These are phyloP conservation scores for Calliopum simillimum DNA, from an alignment of 2,888 invertebrate genomes.

Conservation along the genomic window DNA sequence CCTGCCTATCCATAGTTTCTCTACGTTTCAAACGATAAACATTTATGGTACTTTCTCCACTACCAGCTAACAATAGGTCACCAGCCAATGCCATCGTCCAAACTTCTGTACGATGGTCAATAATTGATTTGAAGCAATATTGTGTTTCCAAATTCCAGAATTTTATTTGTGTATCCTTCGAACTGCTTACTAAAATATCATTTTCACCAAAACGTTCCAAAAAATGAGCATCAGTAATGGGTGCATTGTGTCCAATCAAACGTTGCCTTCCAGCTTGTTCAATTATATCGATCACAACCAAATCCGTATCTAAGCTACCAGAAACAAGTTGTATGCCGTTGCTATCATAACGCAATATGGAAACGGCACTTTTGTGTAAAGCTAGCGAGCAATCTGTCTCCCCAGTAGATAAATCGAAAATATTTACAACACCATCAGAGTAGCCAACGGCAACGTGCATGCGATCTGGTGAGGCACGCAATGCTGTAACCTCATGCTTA, in stretches of 20 bases:
- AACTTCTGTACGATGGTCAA: slow-evolving; percentile 89
- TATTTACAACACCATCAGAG: slow-evolving; percentile 86
- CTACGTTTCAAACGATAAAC: slow-evolving; percentile 83
- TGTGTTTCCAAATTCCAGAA: slow-evolving; percentile 97
- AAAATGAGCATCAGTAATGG: slow-evolving; percentile 84
- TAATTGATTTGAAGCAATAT: slow-evolving; percentile 94
- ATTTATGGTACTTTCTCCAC: slow-evolving; percentile 83
- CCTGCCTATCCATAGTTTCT: slow-evolving; percentile 67
- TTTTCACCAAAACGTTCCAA: slow-evolving; percentile 68
- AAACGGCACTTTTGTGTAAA: slow-evolving; percentile 89
- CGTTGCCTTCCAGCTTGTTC: slow-evolving; percentile 90
- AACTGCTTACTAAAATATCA: slow-evolving; percentile 80
- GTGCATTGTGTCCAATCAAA: slow-evolving; percentile 91
- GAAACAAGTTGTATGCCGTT: slow-evolving; percentile 88
- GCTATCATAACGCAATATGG: slow-evolving; percentile 84
- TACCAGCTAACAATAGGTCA: slow-evolving; percentile 89
- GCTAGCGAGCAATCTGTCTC: slow-evolving; percentile 73
- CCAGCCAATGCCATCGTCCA: slow-evolving; percentile 86
- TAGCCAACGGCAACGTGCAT: slow-evolving; percentile 91
- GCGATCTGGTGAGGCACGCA: slow-evolving; percentile 82
- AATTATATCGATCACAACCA: slow-evolving; percentile 95
- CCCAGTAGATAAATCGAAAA: slow-evolving; percentile 81
- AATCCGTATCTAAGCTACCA: slow-evolving; percentile 89
- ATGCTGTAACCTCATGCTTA: slow-evolving; percentile 80
- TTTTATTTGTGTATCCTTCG: slow-evolving; percentile 95